Percentiles rank a stretch among this genome's conserved stretches.
Evolutionary conservation across 2,888 invertebrate genomes (phyloP).

Genomic region (Vanessa cardui): DNA sequence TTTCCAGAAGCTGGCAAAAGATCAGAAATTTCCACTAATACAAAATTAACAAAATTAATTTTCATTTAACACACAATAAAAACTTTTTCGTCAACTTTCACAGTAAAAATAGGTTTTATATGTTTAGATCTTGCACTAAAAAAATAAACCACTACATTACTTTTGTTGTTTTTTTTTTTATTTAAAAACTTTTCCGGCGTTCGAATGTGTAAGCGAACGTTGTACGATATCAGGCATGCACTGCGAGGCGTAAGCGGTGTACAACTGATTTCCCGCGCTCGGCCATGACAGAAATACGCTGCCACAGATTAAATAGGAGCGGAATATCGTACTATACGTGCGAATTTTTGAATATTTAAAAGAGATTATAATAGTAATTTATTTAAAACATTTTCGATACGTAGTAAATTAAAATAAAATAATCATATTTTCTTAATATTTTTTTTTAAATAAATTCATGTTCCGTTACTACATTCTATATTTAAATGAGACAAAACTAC

Average conservation of each 20-base stretch:
- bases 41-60: conserved; percentile 21
- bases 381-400: too few species aligned
- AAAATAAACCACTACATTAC: conserved; percentile 5
- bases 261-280: conserved; percentile 48
- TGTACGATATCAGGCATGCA: conserved; percentile 40
- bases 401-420: too few species aligned
- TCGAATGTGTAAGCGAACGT: conserved; percentile 27
- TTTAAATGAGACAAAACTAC: too few species aligned
- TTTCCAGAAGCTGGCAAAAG: conserved; percentile 25
- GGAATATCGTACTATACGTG: not conserved
- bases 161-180: not conserved
- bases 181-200: conserved; percentile 28
- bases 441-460: too few species aligned
- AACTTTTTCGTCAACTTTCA: conserved; percentile 8
- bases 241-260: conserved; percentile 42
- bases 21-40: conserved; percentile 29
- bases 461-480: too few species aligned
- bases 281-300: conserved; percentile 38
- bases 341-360: not conserved
- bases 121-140: not conserved
- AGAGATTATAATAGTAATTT: not conserved
- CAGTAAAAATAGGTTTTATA: not conserved
- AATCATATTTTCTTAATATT: too few species aligned
- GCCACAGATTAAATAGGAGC: conserved; percentile 41
- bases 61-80: conserved; percentile 22